A percentile compares a stretch with the other conserved stretches of the same genome.
phyloP scores from a whole-genome alignment of 2,888 invertebrate species.

The Orthosia incerta region DNA sequence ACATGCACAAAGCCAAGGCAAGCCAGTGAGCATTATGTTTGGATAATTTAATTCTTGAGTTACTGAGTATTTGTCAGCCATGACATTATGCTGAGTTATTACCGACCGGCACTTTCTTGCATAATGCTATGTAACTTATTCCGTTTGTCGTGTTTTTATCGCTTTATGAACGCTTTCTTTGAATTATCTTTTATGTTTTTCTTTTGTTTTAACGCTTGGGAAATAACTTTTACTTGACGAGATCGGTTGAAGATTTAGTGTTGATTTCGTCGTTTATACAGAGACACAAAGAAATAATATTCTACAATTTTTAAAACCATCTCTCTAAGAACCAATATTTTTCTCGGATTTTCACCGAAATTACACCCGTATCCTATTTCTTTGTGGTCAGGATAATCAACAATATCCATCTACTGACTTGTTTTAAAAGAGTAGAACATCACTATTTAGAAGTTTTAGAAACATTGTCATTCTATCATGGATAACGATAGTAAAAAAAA shows the following conservation, averaged over 20 bases:
- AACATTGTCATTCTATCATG: too few species aligned
- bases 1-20: conserved; percentile 41
- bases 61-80: conserved; percentile 34
- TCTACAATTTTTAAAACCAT: background rate
- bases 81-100: conserved; percentile 50
- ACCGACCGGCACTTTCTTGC: conserved; percentile 41
- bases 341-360: background rate
- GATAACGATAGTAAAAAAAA: too few species aligned
- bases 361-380: background rate
- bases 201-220: conserved; percentile 8
- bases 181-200: conserved; percentile 3
- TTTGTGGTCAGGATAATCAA: background rate
- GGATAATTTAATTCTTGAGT: conserved; percentile 22
- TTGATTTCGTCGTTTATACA: too few species aligned
- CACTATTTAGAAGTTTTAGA: too few species aligned
- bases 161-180: conserved; percentile 32
- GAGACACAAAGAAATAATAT: too few species aligned
- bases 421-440: background rate
- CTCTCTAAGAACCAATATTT: background rate
- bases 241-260: background rate
- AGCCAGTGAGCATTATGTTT: conserved; percentile 28
- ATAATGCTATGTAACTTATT: conserved; percentile 35
- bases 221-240: conserved; percentile 16
- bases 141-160: conserved; percentile 32
- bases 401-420: background rate